These are phyloP conservation scores for Paradoxurus hermaphroditus DNA, from an alignment of 2,113 vertebrate species.

Conservation along the genomic window DNA sequence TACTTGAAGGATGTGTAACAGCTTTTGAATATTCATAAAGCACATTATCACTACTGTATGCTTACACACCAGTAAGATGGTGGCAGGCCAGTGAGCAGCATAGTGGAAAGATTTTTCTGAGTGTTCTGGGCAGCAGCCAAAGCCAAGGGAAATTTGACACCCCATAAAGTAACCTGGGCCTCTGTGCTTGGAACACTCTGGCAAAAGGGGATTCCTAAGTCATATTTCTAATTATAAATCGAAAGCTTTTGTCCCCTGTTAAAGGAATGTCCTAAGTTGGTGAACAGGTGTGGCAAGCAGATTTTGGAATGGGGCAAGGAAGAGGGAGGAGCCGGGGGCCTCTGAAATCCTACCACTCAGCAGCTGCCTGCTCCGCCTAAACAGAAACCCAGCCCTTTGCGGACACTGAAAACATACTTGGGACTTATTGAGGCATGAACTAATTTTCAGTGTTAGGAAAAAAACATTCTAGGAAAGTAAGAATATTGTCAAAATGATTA, in stretches of 20 bases:
- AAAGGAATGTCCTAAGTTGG: constrained; percentile 44
- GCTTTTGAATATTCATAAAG: not conserved
- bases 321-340: not conserved
- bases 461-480: not conserved
- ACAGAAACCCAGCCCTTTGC: not conserved
- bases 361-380: constrained; percentile 37
- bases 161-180: not conserved
- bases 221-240: constrained; percentile 60
- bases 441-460: not conserved
- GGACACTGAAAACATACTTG: not conserved
- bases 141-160: constrained; percentile 54
- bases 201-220: constrained; percentile 24
- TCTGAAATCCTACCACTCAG: not conserved
- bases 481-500: not conserved
- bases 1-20: not conserved
- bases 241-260: constrained; percentile 24
- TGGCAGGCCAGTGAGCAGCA: not conserved
- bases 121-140: constrained; percentile 20
- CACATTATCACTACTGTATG: not conserved
- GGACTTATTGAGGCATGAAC: not conserved
- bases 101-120: constrained; percentile 48
- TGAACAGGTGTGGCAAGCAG: constrained; percentile 58
- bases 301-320: not conserved
- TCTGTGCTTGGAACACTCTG: not conserved
- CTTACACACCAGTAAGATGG: not conserved